Conservation (phyloP, 2,888 invertebrate genomes). For the Archips crataeganus region DNA sequence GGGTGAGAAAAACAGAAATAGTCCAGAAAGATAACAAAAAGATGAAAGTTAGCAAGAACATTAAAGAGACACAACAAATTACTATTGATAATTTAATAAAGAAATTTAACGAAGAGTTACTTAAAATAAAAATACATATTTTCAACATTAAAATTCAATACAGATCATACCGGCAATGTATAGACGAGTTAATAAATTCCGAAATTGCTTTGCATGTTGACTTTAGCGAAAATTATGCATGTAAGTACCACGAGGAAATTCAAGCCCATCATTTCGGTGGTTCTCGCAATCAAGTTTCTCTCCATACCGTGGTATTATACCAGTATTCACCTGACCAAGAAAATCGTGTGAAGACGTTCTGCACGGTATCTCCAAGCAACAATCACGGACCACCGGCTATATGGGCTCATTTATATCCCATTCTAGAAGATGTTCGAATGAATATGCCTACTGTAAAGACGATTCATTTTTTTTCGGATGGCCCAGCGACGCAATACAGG, state of each 20-base stretch:
- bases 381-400: constrained; percentile 17
- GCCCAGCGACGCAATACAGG: constrained; percentile 21
- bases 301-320: constrained; percentile 15
- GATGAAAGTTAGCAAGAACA: too few species aligned
- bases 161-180: too few species aligned
- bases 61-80: too few species aligned
- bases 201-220: constrained; percentile 23
- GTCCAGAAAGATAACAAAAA: too few species aligned
- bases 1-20: too few species aligned
- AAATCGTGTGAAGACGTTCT: constrained; percentile 13
- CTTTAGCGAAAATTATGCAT: constrained; percentile 30
- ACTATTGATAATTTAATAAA: too few species aligned
- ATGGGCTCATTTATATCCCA: constrained; percentile 26
- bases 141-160: too few species aligned
- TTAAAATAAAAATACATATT: too few species aligned
- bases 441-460: constrained; percentile 12
- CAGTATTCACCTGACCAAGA: neutral
- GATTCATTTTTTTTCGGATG: constrained; percentile 25
- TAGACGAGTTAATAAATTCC: constrained; percentile 2
- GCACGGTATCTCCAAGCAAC: constrained; percentile 7
- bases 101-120: too few species aligned
- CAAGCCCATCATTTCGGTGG: constrained; percentile 31
- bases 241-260: constrained; percentile 9
- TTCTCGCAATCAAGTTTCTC: constrained; percentile 24
- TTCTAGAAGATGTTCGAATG: constrained; percentile 11